Conservation (phyloP, 2,797 vertebrate genomes). For the Melanogrammus aeglefinus region DNA sequence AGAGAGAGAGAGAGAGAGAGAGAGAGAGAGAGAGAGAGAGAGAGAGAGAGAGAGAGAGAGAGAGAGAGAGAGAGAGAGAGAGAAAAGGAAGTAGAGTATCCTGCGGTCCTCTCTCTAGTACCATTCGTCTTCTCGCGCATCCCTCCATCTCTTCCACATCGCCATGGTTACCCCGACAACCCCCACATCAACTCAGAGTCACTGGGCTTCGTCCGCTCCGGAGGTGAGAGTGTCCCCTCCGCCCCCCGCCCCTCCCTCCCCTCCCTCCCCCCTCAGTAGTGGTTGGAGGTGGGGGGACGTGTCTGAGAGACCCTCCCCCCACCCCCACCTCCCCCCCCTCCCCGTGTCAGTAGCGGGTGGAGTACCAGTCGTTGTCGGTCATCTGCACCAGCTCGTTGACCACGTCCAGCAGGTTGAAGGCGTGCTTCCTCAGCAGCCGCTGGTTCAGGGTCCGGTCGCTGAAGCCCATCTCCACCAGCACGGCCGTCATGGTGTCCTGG, state of each 20-base stretch:
- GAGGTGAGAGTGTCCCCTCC: background rate
- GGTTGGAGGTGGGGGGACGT: no score
- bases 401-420: conserved; percentile 86
- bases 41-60: background rate
- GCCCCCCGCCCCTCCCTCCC: background rate
- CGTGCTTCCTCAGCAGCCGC: conserved; percentile 84
- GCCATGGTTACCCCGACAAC: background rate
- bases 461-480: conserved; percentile 93
- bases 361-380: conserved; percentile 86
- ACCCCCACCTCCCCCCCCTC: conserved; percentile 4
- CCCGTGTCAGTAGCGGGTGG: conserved; percentile 79
- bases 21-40: background rate
- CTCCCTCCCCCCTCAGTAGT: no score
- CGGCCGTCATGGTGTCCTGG: conserved; percentile 85
- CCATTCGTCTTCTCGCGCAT: background rate
- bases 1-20: background rate
- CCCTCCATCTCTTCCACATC: background rate
- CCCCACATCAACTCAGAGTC: background rate
- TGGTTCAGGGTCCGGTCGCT: conserved; percentile 87
- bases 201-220: no score
- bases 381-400: conserved; percentile 90
- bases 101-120: background rate
- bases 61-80: background rate
- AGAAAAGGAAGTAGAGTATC: background rate
- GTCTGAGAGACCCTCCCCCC: background rate